Base-by-base conservation (phyloP, 2,113 vertebrate genomes). In the Neolamprologus modestus region DNA sequence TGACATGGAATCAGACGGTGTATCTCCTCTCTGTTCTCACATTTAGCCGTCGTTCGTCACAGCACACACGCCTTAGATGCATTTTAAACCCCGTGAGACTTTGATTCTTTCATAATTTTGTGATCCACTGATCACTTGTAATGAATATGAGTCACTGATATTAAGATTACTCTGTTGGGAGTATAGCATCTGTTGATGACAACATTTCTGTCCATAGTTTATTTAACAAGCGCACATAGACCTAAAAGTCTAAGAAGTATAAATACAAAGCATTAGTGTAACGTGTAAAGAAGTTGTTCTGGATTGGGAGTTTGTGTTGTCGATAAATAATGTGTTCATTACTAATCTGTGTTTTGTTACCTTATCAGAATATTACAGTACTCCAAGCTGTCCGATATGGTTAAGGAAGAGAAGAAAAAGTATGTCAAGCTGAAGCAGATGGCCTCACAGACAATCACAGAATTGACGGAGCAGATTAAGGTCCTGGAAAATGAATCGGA, bases 341-440 rank as follows among this genome's bases (percentile, higher is more conserved):
- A 5, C n/a, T 91, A 19, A 86, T 84, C 28, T 16, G 17, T 73
- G 11, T 50, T 76, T 63, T 66, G 10, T 37, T 84, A 17, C 28
- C 33, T 33, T 86, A 85, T 91, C 91, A 99, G 98, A 93, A 92
- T 98, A 81, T 94, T 84, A 86, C 94, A 96, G 68, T 97, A 96
- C 91, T 90, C 94, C 71, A 96, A 95, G 66, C 87, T 98, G 19
- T 97, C 95, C 73, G 92, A 97, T 28, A 78, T 95, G 71, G 73
- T 98, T 45, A 94, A 95, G 85, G 96, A 86, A 17, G 98, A 99
- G 96, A 97, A 96, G 91, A 97, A 97, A 14, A 99, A 98, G 92
- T 97, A 96, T 83, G 92, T 97, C n/a, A 95, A 95, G 24, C 94
- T 98, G 81, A 96, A 97, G 89, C 92, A 96, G 55, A 92, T 89